Evolutionary conservation across 2,797 vertebrate species (phyloP).

Genomic region (Xyrichtys novacula): DNA sequence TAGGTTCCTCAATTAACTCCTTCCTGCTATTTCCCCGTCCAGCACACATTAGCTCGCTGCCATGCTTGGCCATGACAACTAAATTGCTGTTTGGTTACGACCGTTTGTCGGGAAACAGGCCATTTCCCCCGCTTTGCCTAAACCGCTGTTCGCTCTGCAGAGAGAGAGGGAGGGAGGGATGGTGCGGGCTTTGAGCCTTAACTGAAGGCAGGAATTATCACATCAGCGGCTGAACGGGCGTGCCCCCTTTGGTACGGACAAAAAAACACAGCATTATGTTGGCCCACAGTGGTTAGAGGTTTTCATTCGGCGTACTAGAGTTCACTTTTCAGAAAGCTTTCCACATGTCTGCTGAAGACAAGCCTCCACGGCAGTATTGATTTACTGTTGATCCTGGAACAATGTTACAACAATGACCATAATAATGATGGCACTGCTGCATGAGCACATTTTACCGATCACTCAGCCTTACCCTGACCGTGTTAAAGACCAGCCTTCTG

Average conservation of each 20-base stretch:
- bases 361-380: conserved; percentile 28
- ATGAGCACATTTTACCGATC: conserved; percentile 20
- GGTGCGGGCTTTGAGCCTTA: conserved; percentile 59
- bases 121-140: conserved; percentile 82
- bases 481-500: conserved; percentile 35
- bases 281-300: conserved; percentile 39
- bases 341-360: conserved; percentile 27
- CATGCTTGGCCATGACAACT: conserved; percentile 78
- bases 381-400: conserved; percentile 58
- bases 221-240: conserved; percentile 75
- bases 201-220: conserved; percentile 82
- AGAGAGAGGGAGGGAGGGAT: conserved; percentile 34
- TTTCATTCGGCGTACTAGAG: conserved; percentile 33
- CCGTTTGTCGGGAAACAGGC: conserved; percentile 81
- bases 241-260: conserved; percentile 54
- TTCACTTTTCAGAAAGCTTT: conserved; percentile 22
- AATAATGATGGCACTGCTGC: conserved; percentile 24
- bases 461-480: conserved; percentile 18
- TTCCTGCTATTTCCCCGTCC: conserved; percentile 85
- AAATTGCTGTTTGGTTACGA: conserved; percentile 84
- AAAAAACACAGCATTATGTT: conserved; percentile 42
- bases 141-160: conserved; percentile 68
- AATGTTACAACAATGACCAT: conserved; percentile 15
- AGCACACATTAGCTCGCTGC: conserved; percentile 69
- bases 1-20: conserved; percentile 78